Base-by-base conservation (phyloP, 2,888 invertebrate species). In the Drosophila dives region DNA sequence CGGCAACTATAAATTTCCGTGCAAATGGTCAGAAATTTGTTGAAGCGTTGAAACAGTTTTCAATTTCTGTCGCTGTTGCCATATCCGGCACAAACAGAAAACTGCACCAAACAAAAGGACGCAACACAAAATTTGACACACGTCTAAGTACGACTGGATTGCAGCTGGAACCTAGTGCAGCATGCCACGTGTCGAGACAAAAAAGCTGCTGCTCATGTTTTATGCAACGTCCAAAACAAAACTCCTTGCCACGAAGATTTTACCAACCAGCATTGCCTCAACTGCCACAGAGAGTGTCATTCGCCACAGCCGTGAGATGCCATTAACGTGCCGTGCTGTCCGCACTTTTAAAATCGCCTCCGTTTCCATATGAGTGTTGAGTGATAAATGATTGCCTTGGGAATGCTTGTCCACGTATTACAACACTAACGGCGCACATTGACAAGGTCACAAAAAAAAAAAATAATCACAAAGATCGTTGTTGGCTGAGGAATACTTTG, bases 41-140 rank as follows among this genome's bases (percentile, higher is more conserved):
- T 88, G 72, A 72, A 65, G 83, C 67, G 74, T 80, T 65, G 78
- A 80, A 84, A 80, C 78, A 83, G 83, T 86, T 86, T 86, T 84
- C 81, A 83, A 88, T 84, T 84, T 68, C 70, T 65, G 73, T 50
- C 49, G 40, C 73, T 64, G 64, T 60, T 58, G 59, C 45, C 51
- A 58, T 64, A 77, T 75, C 77, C 77, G 71, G 50, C 55, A 58
- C 45, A 66, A 38, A 36, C 54, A 20, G 71, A 40, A 51, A 60
- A 42, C 51, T 54, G 42, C 32, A 53, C 33, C 54, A 49, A 71
- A 72, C 45, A 75, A 76, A 86, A 76, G 62, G 62, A 62, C 77
- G 81, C 77, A 74, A 56, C 59, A 61, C 64, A 50, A 80, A 86
- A 80, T 83, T 88, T 88, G 88, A 88, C 86, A 84, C 83, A 84